These are phyloP conservation scores for Oncorhynchus kisutch DNA, from an alignment of 2,113 vertebrate genomes.

Conservation along the genomic window DNA sequence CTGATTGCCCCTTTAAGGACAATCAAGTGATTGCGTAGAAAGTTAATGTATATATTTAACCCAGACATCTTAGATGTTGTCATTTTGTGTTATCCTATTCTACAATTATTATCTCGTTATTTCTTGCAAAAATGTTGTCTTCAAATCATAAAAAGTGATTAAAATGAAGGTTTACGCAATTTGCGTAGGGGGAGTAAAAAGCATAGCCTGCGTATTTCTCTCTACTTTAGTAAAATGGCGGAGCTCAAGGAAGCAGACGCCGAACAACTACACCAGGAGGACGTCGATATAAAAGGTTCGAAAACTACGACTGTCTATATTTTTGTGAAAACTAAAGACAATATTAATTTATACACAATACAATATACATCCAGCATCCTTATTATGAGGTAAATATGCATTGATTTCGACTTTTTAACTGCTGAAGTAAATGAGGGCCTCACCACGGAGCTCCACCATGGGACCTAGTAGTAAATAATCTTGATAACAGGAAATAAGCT, in stretches of 20 bases:
- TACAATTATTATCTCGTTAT: background rate
- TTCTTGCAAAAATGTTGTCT: too few species aligned
- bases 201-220: constrained; percentile 25
- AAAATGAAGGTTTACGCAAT: constrained; percentile 22
- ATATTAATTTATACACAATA: background rate
- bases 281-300: constrained; percentile 69
- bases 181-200: constrained; percentile 27
- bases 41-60: too few species aligned
- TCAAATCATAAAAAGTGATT: background rate
- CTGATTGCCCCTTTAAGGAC: too few species aligned
- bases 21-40: too few species aligned
- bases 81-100: background rate
- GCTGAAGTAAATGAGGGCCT: constrained; percentile 66
- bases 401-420: constrained; percentile 53
- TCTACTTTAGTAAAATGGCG: constrained; percentile 69
- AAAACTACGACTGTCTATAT: background rate
- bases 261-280: constrained; percentile 73
- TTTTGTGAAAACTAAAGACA: background rate
- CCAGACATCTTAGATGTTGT: background rate
- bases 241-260: constrained; percentile 64
- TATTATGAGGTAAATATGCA: background rate
- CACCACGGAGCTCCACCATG: constrained; percentile 76
- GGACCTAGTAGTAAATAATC: constrained; percentile 66
- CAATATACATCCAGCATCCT: accelerated
- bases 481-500: background rate